A percentile compares a stretch with the other conserved stretches of the same genome.
phyloP scores from a whole-genome alignment of 2,797 vertebrate genomes.

The Notamacropus eugenii region DNA sequence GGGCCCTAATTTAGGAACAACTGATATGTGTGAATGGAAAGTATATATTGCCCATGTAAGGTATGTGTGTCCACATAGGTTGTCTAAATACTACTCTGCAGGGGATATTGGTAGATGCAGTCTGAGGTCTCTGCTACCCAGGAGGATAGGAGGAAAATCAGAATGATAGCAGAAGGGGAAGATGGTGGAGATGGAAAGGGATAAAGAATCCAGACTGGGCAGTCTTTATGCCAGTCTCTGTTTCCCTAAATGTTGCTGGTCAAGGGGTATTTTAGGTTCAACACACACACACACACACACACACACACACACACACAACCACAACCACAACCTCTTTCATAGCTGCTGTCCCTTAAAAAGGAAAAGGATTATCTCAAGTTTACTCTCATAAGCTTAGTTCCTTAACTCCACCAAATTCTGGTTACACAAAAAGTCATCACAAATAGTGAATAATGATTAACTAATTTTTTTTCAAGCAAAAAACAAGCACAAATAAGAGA shows the following conservation, averaged over 20 bases:
- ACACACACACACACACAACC: not conserved
- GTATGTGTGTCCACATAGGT: not conserved
- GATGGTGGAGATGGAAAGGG: not conserved
- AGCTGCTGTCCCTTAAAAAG: not conserved
- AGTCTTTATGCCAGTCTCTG: not conserved
- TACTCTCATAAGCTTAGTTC: not conserved
- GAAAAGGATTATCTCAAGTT: not conserved
- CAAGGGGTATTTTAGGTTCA: not conserved
- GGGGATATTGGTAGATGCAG: not conserved
- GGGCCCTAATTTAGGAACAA: conserved; percentile 5
- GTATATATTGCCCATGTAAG: not conserved
- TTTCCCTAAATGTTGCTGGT: not conserved
- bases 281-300: not conserved
- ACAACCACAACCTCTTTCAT: not conserved
- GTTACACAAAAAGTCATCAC: not conserved
- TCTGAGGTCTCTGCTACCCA: not conserved
- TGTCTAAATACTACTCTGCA: not conserved
- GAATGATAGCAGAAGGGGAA: not conserved
- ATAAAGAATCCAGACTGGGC: not conserved
- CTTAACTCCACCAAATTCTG: not conserved
- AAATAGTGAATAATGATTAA: not conserved
- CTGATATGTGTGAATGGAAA: not conserved
- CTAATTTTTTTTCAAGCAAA: not conserved
- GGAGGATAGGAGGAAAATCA: not conserved
- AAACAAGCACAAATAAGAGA: not conserved